A percentile compares a stretch with the other conserved stretches of the same genome.
Evolutionary conservation across 2,113 vertebrate genomes (phyloP).

Genomic region (Varanus komodoensis): DNA sequence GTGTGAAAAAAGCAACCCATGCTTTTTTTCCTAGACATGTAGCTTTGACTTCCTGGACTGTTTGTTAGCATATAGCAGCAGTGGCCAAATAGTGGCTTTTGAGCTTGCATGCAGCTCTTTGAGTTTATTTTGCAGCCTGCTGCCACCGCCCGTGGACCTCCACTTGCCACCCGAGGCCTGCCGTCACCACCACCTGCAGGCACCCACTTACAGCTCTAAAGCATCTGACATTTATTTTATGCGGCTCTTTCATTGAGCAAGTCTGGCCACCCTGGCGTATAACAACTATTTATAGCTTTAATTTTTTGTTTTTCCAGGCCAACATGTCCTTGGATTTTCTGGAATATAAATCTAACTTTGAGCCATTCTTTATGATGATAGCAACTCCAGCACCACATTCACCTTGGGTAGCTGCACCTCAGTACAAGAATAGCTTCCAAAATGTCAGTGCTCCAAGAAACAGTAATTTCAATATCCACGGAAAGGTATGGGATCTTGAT

Average conservation of each 20-base stretch:
- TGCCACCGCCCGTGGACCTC: too few species aligned
- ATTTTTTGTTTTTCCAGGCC: conserved; percentile 79
- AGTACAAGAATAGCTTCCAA: conserved; percentile 88
- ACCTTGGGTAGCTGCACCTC: conserved; percentile 94
- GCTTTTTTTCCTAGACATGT: not conserved
- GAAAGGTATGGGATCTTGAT: conserved; percentile 80
- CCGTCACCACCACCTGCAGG: too few species aligned
- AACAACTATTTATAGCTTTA: conserved; percentile 26
- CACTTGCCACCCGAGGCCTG: too few species aligned
- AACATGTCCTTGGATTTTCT: conserved; percentile 95
- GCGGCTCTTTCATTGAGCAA: too few species aligned
- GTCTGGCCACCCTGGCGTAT: too few species aligned
- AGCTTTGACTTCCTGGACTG: conserved; percentile 1
- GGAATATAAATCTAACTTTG: conserved; percentile 88
- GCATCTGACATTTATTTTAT: too few species aligned
- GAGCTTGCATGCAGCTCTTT: too few species aligned
- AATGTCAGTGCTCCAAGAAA: conserved; percentile 89
- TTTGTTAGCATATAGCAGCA: not conserved
- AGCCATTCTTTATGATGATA: conserved; percentile 99
- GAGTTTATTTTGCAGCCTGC: too few species aligned
- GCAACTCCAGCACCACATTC: conserved; percentile 95
- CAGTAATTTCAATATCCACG: conserved; percentile 94
- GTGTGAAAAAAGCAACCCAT: too few species aligned
- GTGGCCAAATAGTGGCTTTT: too few species aligned
- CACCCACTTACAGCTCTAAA: too few species aligned